Evolutionary conservation across 1,140 invertebrate genomes (phyloP), one percentile per base, ranked within the genome.

Genomic region (Hyphantria cunea): DNA sequence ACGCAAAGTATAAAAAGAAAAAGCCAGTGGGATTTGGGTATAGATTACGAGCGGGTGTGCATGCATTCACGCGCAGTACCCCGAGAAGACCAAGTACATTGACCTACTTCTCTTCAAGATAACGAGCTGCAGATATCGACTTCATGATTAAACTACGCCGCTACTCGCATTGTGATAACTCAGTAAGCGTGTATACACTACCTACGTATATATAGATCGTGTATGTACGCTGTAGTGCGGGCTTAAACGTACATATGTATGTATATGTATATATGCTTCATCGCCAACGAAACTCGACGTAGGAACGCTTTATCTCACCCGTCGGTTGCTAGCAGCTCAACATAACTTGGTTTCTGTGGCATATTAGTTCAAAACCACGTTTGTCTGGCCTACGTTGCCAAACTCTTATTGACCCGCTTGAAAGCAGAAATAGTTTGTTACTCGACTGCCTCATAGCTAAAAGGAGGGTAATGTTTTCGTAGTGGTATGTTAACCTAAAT

Each of bases 71-170:
- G 42, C 32, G 31, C 56, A 17, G 59, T 49, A 11, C 49, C 11
- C 33, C 25, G 42, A 55, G 64, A 54, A 49, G 55, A 59, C 34
- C 56, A 48, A 63, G 60, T 48, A 63, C 64, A 62, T 56, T 59
- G 65, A 67, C 65, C 65, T 59, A 67, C 41, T 67, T 67, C 39
- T 48, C 45, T 31, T 39, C 42, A 33, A 67, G 65, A 67, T 67
- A 67, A 67, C 52, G 17, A 47, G 45, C 37, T 5, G 45, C 49
- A 67, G 65, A 67, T 67, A 67, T 67, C 51, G 59, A 62, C 59
- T 62, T 59, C 58, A 15, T 56, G 65, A 67, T 67, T 67, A 67
- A 31, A 47, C 37, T 31, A 31, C 33, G 12, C 15, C 60, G 51
- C 50, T n/a, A 42, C 47, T 15, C 45, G 56, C 45, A 2, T 15